Percentiles rank a stretch among this genome's conserved stretches.
Evolutionary conservation across 2,113 vertebrate species (phyloP).

Genomic region (Himantopus leucocephalus): DNA sequence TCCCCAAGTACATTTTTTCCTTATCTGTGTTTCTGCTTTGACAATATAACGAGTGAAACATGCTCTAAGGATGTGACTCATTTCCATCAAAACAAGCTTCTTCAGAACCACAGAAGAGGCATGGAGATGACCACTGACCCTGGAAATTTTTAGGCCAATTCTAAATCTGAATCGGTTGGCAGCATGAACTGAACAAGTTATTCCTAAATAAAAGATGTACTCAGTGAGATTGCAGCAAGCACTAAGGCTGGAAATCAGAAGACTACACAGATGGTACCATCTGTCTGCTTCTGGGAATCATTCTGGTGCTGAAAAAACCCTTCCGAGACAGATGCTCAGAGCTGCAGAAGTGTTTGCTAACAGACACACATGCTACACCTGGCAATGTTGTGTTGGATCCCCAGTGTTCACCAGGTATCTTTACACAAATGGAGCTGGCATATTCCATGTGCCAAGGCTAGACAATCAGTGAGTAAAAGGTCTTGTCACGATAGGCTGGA

Average conservation of each 20-base stretch:
- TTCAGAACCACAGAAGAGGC: background rate
- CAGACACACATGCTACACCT: background rate
- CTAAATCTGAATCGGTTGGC: background rate
- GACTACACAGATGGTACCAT: background rate
- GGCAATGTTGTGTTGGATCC: background rate
- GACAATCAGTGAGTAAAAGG: background rate
- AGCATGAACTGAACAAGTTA: background rate
- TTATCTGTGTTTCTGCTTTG: slow-evolving; percentile 12
- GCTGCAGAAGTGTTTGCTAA: background rate
- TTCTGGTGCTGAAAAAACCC: background rate
- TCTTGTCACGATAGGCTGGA: background rate
- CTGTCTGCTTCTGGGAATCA: background rate
- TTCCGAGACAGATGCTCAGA: background rate
- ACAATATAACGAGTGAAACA: background rate
- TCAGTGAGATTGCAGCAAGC: background rate
- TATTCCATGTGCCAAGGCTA: accelerated
- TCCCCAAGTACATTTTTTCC: background rate
- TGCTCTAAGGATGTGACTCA: slow-evolving; percentile 16
- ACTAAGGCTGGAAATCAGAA: background rate
- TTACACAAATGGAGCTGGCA: background rate
- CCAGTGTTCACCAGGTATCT: background rate
- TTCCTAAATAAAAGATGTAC: background rate
- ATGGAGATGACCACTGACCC: background rate
- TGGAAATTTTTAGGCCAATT: background rate
- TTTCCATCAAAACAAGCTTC: slow-evolving; percentile 10